Percentiles rank a stretch among this genome's conserved stretches.
Conservation (phyloP, 2,113 vertebrate genomes). For the Hemibates koningsi region DNA sequence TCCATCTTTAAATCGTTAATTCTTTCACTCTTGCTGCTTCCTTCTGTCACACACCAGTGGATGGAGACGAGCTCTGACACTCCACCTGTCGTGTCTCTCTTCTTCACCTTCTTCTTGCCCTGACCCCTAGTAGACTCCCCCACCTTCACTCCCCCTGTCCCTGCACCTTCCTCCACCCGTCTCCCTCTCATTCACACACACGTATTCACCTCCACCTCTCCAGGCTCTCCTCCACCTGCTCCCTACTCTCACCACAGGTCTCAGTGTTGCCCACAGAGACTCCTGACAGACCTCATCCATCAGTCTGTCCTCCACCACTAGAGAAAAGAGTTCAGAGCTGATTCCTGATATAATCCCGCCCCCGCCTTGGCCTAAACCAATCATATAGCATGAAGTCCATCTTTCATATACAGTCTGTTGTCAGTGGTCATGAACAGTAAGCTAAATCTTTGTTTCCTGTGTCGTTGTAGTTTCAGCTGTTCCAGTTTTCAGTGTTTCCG, state of each 20-base stretch:
- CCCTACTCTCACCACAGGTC: not conserved
- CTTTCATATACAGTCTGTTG: not conserved
- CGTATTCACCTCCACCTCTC: not conserved
- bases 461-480: not conserved
- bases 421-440: not conserved
- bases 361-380: rapidly evolving
- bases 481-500: not conserved
- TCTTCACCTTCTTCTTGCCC: not conserved
- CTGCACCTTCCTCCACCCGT: not conserved
- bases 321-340: not conserved
- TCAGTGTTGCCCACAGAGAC: not conserved
- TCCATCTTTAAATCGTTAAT: not conserved
- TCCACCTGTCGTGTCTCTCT: not conserved
- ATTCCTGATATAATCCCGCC: not conserved
- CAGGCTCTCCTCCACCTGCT: not conserved
- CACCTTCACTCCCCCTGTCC: not conserved
- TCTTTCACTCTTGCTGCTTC: not conserved
- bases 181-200: not conserved
- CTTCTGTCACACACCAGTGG: rapidly evolving
- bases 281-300: not conserved
- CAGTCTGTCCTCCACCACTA: not conserved
- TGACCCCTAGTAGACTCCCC: not conserved
- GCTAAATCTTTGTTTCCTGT: rapidly evolving
- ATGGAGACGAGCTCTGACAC: rapidly evolving
- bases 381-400: not conserved